These are phyloP conservation scores for Meiosimyza platycephala DNA, from an alignment of 2,888 invertebrate species.

Conservation along the genomic window DNA sequence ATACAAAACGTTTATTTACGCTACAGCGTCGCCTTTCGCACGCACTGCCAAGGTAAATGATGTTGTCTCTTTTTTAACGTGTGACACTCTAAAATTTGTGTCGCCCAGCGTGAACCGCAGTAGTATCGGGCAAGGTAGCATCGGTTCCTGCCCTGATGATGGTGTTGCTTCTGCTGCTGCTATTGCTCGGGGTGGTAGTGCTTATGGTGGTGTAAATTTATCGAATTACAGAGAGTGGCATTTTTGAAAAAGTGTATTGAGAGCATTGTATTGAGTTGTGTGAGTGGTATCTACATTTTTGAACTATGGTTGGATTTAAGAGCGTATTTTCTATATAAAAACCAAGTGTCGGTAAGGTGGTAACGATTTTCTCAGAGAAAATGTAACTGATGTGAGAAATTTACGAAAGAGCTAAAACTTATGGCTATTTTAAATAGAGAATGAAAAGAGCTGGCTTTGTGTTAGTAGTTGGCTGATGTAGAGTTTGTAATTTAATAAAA, in stretches of 20 bases:
- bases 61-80: slow-evolving; percentile 43
- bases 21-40: slow-evolving; percentile 38
- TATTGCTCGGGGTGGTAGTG: slow-evolving; percentile 7
- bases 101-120: slow-evolving; percentile 44
- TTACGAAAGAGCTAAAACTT: too few species aligned
- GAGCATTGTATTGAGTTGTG: not conserved
- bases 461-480: too few species aligned
- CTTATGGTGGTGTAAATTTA: slow-evolving; percentile 33
- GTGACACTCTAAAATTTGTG: slow-evolving; percentile 54
- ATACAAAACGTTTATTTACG: slow-evolving; percentile 27
- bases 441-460: too few species aligned
- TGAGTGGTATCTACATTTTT: not conserved
- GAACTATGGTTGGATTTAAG: slow-evolving; percentile 15
- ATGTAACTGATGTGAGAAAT: too few species aligned
- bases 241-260: not conserved
- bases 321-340: slow-evolving; percentile 26
- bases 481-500: too few species aligned
- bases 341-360: slow-evolving; percentile 47
- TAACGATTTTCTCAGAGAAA: too few species aligned
- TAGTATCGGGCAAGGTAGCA: slow-evolving; percentile 11
- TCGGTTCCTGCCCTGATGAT: not conserved
- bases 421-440: too few species aligned
- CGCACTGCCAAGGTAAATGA: slow-evolving; percentile 18
- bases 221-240: slow-evolving; percentile 9
- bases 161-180: not conserved